These are phyloP conservation scores for Irena cyanogastra DNA, from an alignment of 2,113 vertebrate species.

Conservation along the genomic window DNA sequence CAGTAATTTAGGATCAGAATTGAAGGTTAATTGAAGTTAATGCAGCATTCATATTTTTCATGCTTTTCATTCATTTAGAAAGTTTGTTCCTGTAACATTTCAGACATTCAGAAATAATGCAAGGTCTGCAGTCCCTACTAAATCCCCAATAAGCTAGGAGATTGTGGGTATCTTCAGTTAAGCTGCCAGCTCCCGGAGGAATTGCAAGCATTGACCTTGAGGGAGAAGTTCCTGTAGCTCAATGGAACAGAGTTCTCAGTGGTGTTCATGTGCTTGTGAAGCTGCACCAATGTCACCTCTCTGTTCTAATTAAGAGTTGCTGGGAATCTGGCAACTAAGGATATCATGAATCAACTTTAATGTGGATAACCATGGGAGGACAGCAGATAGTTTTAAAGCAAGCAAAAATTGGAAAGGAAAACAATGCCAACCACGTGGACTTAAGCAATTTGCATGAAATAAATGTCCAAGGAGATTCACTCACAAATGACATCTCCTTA, in stretches of 20 bases:
- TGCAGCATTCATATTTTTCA: neutral
- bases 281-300: slow-evolving; percentile 30
- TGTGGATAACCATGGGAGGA: slow-evolving; percentile 11
- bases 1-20: neutral
- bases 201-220: slow-evolving; percentile 36
- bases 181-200: neutral
- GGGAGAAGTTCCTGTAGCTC: neutral
- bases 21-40: neutral
- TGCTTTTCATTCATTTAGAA: neutral
- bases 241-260: neutral
- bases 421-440: neutral
- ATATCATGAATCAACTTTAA: slow-evolving; percentile 65
- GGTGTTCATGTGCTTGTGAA: neutral
- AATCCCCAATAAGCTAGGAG: neutral
- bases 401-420: neutral
- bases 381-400: slow-evolving; percentile 30
- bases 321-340: slow-evolving; percentile 63
- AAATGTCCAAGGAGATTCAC: neutral
- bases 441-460: neutral
- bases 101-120: neutral
- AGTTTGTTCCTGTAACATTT: neutral
- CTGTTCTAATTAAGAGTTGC: slow-evolving; percentile 61
- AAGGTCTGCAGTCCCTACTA: neutral
- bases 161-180: neutral
- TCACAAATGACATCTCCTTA: neutral